Conservation (phyloP, 2,113 vertebrate genomes). For the Haliaeetus leucogaster region DNA sequence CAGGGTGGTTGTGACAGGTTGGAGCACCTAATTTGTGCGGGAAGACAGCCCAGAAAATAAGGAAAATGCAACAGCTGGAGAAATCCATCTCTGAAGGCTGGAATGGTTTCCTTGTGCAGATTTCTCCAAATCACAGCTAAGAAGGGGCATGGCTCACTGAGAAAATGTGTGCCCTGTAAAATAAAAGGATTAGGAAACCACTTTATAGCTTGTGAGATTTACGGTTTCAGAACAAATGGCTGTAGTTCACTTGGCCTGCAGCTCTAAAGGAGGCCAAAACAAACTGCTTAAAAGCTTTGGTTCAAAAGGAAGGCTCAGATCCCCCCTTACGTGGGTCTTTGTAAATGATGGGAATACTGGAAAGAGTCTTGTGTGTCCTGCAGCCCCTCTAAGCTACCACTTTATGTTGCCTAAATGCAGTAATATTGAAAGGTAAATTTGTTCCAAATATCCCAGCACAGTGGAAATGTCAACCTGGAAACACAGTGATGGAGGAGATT, state of each 20-base stretch:
- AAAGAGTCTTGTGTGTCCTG: neutral
- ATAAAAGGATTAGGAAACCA: conserved; percentile 6
- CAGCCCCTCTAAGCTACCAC: neutral
- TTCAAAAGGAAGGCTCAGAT: neutral
- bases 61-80: neutral
- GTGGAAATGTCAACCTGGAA: neutral
- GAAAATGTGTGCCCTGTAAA: neutral
- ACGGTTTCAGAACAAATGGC: neutral
- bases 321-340: neutral
- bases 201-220: neutral
- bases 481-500: neutral
- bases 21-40: neutral
- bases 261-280: neutral
- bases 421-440: neutral
- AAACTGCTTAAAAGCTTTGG: neutral
- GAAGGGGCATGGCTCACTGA: neutral
- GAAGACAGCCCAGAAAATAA: neutral
- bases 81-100: neutral
- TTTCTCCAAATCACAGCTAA: neutral
- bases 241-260: neutral
- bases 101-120: neutral
- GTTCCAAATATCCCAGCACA: neutral
- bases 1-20: neutral
- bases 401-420: neutral
- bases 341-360: neutral